A percentile compares a stretch with the other conserved stretches of the same genome.
phyloP scores from a whole-genome alignment of 2,113 vertebrate species.

The Puma concolor region DNA sequence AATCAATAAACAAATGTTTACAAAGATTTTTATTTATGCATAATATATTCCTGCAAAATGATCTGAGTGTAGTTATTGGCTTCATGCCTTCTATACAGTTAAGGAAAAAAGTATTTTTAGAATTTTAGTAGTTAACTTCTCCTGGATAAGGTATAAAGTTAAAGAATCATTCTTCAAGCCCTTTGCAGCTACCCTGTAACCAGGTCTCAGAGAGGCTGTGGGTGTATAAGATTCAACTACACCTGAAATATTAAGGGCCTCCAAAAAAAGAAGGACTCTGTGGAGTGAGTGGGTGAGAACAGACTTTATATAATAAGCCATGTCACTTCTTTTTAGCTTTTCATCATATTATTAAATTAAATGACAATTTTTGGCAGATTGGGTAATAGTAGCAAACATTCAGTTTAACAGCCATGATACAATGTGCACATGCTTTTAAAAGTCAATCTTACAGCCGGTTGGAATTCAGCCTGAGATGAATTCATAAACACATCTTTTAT shows the following conservation, averaged over 20 bases:
- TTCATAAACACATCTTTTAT: conserved; percentile 53
- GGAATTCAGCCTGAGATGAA: conserved; percentile 49
- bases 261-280: conserved; percentile 34
- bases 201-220: background rate
- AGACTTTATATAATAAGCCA: conserved; percentile 15
- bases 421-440: conserved; percentile 48
- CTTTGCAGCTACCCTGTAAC: background rate
- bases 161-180: background rate
- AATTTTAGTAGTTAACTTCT: background rate
- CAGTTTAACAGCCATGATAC: conserved; percentile 23
- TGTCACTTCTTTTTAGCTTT: conserved; percentile 45
- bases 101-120: background rate
- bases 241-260: conserved; percentile 10
- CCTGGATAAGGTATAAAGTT: background rate
- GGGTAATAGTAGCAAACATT: conserved; percentile 52
- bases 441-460: background rate
- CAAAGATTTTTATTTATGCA: background rate
- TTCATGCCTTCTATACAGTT: background rate
- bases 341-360: conserved; percentile 63
- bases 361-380: conserved; percentile 54
- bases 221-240: background rate
- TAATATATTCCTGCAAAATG: background rate
- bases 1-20: background rate
- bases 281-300: background rate
- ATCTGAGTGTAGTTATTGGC: background rate